Percentiles rank a stretch among this genome's conserved stretches.
Conservation (phyloP, 2,113 vertebrate species). For the Riparia riparia region DNA sequence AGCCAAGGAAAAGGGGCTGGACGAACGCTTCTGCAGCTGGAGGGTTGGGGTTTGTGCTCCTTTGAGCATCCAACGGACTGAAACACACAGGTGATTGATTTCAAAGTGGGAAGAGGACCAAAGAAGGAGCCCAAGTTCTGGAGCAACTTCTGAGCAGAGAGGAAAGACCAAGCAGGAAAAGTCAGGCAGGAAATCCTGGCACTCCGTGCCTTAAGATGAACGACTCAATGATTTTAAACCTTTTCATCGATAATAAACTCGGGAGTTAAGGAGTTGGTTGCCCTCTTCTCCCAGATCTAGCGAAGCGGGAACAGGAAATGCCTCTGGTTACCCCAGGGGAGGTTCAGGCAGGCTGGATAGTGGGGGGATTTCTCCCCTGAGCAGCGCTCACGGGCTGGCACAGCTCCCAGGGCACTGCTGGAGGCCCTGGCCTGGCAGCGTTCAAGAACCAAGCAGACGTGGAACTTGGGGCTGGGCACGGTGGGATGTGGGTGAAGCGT, state of each 20-base stretch:
- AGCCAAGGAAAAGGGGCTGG: neutral
- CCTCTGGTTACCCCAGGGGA: neutral
- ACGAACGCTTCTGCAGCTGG: neutral
- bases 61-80: neutral
- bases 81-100: fast-evolving
- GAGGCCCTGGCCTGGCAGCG: fast-evolving
- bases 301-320: neutral
- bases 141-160: neutral
- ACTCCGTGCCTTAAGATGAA: neutral
- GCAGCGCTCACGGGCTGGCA: neutral
- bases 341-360: neutral
- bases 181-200: neutral
- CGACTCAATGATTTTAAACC: neutral
- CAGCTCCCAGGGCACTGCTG: neutral
- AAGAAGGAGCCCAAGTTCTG: neutral
- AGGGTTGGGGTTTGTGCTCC: neutral
- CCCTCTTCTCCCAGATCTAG: neutral
- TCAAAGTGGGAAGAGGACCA: neutral
- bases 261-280: neutral
- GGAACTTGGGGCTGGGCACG: fast-evolving
- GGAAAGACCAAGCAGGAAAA: neutral
- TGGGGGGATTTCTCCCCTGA: fast-evolving
- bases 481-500: no score
- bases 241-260: neutral
- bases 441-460: fast-evolving